phyloP scores from a whole-genome alignment of 2,888 invertebrate genomes.

The Parnassius smintheus region DNA sequence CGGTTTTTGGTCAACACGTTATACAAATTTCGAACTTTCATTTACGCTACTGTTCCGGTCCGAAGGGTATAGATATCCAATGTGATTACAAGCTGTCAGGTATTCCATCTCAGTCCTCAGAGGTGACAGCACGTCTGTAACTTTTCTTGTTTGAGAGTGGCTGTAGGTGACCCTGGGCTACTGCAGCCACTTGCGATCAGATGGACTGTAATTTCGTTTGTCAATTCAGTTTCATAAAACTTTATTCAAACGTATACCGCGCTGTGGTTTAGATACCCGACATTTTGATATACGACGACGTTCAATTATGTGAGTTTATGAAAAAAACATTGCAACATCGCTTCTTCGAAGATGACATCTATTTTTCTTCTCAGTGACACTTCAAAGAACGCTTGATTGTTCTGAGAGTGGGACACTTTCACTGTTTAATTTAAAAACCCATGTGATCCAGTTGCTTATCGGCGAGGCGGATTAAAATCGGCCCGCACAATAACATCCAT shows the following conservation, averaged over 20 bases:
- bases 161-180: too few relatives aligned
- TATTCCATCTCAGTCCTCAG: too few relatives aligned
- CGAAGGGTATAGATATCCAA: too few relatives aligned
- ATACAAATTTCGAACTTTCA: conserved; percentile 35
- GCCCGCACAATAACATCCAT: conserved; percentile 55
- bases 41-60: conserved; percentile 23
- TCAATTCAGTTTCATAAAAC: too few relatives aligned
- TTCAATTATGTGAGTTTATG: conserved; percentile 27
- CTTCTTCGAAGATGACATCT: conserved; percentile 59
- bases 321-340: conserved; percentile 47
- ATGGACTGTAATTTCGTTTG: too few relatives aligned
- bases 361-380: conserved; percentile 67
- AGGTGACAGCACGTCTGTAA: too few relatives aligned
- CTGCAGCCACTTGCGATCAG: too few relatives aligned
- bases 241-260: conserved; percentile 13
- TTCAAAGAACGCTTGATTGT: conserved; percentile 70
- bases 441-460: conserved; percentile 66
- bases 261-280: background rate
- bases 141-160: too few relatives aligned
- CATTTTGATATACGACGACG: background rate
- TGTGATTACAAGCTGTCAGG: too few relatives aligned
- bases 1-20: conserved; percentile 34
- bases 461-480: conserved; percentile 57
- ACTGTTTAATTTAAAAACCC: conserved; percentile 62
- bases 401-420: conserved; percentile 72